Percentiles rank a stretch among this genome's conserved stretches.
phyloP scores from a whole-genome alignment of 2,888 invertebrate genomes.

The Agriotes lineatus region DNA sequence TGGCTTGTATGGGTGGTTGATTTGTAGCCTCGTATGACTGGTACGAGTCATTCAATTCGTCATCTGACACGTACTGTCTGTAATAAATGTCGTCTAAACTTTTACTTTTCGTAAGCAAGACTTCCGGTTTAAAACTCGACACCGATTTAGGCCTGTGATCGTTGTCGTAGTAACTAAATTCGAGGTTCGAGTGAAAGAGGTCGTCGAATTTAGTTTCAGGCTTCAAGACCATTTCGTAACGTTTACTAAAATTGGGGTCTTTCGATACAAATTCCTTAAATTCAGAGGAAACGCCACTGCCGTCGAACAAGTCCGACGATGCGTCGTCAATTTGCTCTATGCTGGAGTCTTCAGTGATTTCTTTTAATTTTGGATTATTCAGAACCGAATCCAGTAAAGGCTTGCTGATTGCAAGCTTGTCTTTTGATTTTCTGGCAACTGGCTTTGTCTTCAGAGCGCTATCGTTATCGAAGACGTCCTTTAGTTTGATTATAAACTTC shows the following conservation, averaged over 20 bases:
- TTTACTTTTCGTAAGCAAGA: slow-evolving; percentile 48
- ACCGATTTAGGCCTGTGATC: slow-evolving; percentile 22
- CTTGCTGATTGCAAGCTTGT: slow-evolving; percentile 61
- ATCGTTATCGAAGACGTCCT: slow-evolving; percentile 57
- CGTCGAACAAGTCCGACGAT: slow-evolving; percentile 8
- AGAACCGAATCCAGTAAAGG: slow-evolving; percentile 60
- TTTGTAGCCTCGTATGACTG: neutral
- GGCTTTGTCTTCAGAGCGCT: slow-evolving; percentile 52
- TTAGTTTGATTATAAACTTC: slow-evolving; percentile 57
- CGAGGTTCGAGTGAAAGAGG: slow-evolving; percentile 34
- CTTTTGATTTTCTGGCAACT: slow-evolving; percentile 58
- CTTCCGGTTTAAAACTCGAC: slow-evolving; percentile 34
- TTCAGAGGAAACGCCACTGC: neutral
- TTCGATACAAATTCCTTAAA: neutral
- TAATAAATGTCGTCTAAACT: slow-evolving; percentile 51
- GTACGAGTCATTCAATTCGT: neutral
- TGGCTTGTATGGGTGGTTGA: neutral
- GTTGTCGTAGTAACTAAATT: slow-evolving; percentile 38
- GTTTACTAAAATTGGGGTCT: slow-evolving; percentile 6
- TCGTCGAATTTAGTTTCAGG: slow-evolving; percentile 35
- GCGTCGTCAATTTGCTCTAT: slow-evolving; percentile 53
- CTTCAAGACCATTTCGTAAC: slow-evolving; percentile 16
- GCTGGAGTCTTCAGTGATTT: slow-evolving; percentile 56
- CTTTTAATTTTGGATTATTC: slow-evolving; percentile 58
- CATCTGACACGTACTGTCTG: slow-evolving; percentile 9